Percentiles rank a stretch among this genome's conserved stretches.
These are phyloP conservation scores for Acrocephalus arundinaceus DNA, from an alignment of 2,113 vertebrate species.

Conservation along the genomic window DNA sequence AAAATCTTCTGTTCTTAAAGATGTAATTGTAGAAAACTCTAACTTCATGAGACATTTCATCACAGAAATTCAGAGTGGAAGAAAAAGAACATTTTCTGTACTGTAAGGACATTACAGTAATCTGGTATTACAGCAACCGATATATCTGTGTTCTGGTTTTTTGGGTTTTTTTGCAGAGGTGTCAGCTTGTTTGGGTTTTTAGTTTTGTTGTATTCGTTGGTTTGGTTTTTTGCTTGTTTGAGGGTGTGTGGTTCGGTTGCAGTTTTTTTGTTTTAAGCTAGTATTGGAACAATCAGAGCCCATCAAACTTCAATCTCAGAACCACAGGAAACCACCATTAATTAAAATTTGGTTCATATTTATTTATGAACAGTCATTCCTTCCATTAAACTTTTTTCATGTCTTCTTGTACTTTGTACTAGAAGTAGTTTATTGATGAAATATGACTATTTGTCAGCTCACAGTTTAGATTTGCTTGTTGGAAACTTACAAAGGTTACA, in stretches of 20 bases:
- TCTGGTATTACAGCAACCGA: background rate
- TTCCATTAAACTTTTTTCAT: background rate
- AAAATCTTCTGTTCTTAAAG: background rate
- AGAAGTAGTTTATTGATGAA: background rate
- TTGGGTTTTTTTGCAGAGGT: background rate
- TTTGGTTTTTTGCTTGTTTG: background rate
- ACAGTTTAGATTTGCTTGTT: background rate
- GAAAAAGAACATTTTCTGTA: background rate
- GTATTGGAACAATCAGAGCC: background rate
- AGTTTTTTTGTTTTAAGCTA: background rate
- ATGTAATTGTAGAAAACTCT: background rate
- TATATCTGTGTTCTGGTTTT: rapidly evolving
- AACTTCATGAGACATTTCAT: background rate
- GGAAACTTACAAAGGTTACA: background rate
- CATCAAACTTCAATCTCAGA: background rate
- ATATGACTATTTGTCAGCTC: background rate
- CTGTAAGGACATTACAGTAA: background rate
- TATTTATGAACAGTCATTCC: background rate
- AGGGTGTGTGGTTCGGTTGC: rapidly evolving
- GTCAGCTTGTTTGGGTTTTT: background rate
- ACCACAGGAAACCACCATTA: background rate
- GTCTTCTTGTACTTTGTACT: background rate
- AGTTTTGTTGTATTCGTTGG: background rate
- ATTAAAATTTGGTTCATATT: background rate
- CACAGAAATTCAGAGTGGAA: background rate